Base-by-base conservation (phyloP, 2,113 vertebrate genomes). In the Poeciliopsis turrubarensis region DNA sequence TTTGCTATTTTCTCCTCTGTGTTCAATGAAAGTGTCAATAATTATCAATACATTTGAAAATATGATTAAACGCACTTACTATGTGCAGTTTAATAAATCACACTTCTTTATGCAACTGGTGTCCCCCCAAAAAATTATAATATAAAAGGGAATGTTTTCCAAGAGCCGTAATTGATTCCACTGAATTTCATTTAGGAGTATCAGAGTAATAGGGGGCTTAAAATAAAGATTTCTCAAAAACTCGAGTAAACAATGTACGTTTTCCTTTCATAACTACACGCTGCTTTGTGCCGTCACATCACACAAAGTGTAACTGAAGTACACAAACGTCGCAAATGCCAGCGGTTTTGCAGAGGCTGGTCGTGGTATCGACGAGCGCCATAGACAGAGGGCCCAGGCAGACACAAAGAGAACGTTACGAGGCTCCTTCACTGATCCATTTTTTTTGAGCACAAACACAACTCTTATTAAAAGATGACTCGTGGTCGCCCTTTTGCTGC, bases 381-480 rank as follows among this genome's bases (percentile, higher is more conserved):
- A 77, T 79, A 84, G 90, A 70, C 87, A 87, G 90, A 85, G 80
- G 86, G 84, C 83, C 61, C 14, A 37, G 70, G 32, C 27, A 63
- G 15, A 66, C 3, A 68, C 34, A 41, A 75, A 81, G 62, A 77
- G n/a, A 68, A 78, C 65, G 54, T 73, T 64, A 61, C 14, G 67
- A 68, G 44, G 60, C 77, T 85, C 90, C 84, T 88, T 77, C 60
- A 72, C 41, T 15, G 37, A 10, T 30, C 79, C 75, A 79, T 82
- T 92, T 90, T 90, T 75, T 63, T 81, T 80, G 71, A 79, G 76
- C 60, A 83, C 86, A 87, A 89, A 91, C 80, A 90, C 60, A 25
- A 72, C 75, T 77, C 89, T 90, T 90, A 92, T 92, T 91, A 93
- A 93, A 91, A 91, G 89, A 89, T 82, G 82, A 89, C 87, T 92